Evolutionary conservation across 2,113 vertebrate species (phyloP).

Genomic region (Spea bombifrons): DNA sequence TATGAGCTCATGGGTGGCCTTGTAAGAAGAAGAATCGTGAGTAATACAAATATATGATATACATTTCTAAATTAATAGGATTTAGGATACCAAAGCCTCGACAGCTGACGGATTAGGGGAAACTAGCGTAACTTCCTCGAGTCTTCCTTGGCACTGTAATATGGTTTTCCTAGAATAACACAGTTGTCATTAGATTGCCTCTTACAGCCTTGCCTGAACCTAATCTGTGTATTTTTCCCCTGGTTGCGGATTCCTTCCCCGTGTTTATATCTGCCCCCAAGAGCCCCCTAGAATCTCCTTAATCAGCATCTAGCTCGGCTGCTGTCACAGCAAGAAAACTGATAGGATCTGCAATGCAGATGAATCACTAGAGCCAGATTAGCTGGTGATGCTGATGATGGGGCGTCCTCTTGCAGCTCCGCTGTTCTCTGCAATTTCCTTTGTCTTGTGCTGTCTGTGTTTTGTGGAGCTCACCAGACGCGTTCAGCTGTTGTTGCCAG

Average conservation of each 20-base stretch:
- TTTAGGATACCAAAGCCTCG: conserved; percentile 55
- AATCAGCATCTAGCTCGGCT: conserved; percentile 57
- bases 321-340: conserved; percentile 61
- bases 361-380: conserved; percentile 57
- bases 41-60: conserved; percentile 36
- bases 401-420: conserved; percentile 48
- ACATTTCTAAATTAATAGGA: conserved; percentile 44
- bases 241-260: conserved; percentile 50
- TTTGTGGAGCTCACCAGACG: conserved; percentile 42
- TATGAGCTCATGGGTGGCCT: not conserved
- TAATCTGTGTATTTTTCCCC: conserved; percentile 33
- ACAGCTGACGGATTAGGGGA: conserved; percentile 69
- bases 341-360: conserved; percentile 65
- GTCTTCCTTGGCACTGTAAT: conserved; percentile 52
- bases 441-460: conserved; percentile 49
- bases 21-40: not conserved
- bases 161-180: conserved; percentile 48
- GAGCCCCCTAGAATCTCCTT: conserved; percentile 55
- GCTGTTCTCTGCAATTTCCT: conserved; percentile 53
- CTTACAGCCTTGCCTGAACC: conserved; percentile 23
- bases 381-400: conserved; percentile 51
- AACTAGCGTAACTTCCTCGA: conserved; percentile 52
- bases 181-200: conserved; percentile 47
- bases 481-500: conserved; percentile 59
- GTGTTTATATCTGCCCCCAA: conserved; percentile 47